Base-by-base conservation (phyloP, 2,888 invertebrate genomes). In the Drosophila trichaetosa region DNA sequence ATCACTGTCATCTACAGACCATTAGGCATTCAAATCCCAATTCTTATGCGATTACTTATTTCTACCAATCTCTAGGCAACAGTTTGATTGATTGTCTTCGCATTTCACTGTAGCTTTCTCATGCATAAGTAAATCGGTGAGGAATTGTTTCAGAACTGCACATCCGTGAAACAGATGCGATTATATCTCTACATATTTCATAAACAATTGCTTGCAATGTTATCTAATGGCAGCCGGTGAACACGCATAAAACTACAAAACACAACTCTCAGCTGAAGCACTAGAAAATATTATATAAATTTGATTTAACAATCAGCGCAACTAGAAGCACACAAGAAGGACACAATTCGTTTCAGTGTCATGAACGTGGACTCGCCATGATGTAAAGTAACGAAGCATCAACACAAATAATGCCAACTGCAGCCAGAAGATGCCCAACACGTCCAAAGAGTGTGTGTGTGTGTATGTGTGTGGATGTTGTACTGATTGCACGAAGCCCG, bases 401-500 rank as follows among this genome's bases (percentile, higher is more conserved):
- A 68, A 69, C 71, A 74, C 81, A 73, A 76, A 68, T 61, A 53
- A 49, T 34, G 61, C 46, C 49, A 59, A 56, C 53, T 46, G 68
- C 66, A 69, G 33, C 52, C 48, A 49, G 27, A 38, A 49, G 67
- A 67, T 49, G 68, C 48, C 54, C 13, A 33, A 54, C 40, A 65
- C 31, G 11, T 29, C 29, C 49, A 21, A 38, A 33, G 51, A 33
- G 48, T 51, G 34, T 29, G 3, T 7, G 13, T 13, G n/a, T 13
- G 48, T 56, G 51, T 21, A 42, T 42, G 8, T 60, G 18, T 33
- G 27, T 69, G 42, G 49, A 58, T 54, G 51, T 60, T 69, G 66
- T 76, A 59, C 70, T 85, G 89, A 85, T 85, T 89, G 85, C 75
- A 89, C 40, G 68, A 60, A 77, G 73, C 85, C 75, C 76, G 85